Conservation (phyloP, 2,113 vertebrate species). For the Xerus inauris region DNA sequence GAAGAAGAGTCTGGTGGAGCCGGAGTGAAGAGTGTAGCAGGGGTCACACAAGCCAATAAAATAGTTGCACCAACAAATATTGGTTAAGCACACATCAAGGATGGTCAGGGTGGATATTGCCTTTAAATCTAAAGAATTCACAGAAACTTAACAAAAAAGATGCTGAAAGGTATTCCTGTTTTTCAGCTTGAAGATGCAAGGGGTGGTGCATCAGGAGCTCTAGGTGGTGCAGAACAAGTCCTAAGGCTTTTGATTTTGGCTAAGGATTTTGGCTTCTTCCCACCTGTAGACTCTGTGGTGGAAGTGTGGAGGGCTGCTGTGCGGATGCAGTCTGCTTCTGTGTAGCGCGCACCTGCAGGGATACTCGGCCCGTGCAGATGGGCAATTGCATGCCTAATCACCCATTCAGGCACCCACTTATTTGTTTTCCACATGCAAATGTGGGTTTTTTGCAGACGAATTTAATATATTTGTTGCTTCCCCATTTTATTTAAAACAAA, state of each 20-base stretch:
- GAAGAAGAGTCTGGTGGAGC: background rate
- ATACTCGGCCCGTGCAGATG: constrained; percentile 54
- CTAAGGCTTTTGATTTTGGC: too few species aligned
- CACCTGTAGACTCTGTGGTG: background rate
- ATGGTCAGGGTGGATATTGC: background rate
- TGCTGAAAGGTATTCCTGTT: background rate
- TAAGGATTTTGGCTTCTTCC: background rate
- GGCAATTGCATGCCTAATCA: constrained; percentile 78
- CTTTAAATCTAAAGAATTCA: background rate
- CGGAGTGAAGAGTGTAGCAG: background rate
- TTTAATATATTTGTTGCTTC: constrained; percentile 81
- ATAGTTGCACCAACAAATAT: background rate
- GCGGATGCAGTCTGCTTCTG: background rate
- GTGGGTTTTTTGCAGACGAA: constrained; percentile 71
- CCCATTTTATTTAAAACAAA: constrained; percentile 83
- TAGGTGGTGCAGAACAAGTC: background rate
- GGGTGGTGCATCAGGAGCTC: accelerated
- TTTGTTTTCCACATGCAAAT: constrained; percentile 83
- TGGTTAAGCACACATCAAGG: background rate
- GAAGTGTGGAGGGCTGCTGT: too few species aligned
- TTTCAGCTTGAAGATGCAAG: background rate
- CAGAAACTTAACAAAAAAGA: background rate
- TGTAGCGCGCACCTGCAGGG: constrained; percentile 38
- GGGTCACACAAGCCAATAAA: background rate
- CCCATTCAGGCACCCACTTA: constrained; percentile 79